Conservation (phyloP, 1,140 invertebrate species). For the Platorchestia sp. region DNA sequence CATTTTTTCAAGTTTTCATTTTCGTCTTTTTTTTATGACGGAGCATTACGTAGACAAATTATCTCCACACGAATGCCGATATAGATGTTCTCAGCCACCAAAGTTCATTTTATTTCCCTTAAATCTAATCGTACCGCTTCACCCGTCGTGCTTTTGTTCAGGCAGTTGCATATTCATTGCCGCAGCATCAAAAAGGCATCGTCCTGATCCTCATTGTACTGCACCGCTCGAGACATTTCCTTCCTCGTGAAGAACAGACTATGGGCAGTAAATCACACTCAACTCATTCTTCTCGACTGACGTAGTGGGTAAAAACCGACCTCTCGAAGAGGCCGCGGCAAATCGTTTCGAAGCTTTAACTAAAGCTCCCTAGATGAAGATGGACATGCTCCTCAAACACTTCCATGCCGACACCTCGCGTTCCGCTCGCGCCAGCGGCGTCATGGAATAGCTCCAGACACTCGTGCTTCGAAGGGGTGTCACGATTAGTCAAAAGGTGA, state of each 20-base stretch:
- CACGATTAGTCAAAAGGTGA: not conserved
- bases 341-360: constrained; percentile 43
- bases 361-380: constrained; percentile 1
- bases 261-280: constrained; percentile 38
- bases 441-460: not conserved
- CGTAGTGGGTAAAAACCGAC: constrained; percentile 30
- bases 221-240: not conserved
- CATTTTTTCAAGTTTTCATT: too few species aligned
- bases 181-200: not conserved
- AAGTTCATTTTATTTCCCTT: not conserved
- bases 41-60: too few species aligned
- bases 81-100: too few species aligned
- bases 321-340: constrained; percentile 13
- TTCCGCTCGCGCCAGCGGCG: not conserved
- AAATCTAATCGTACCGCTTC: not conserved
- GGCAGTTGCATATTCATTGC: constrained; percentile 2
- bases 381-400: not conserved
- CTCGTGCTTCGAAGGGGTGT: not conserved
- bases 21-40: too few species aligned
- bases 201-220: not conserved
- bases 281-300: constrained; percentile 24
- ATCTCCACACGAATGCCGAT: too few species aligned
- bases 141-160: not conserved
- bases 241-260: constrained; percentile 21
- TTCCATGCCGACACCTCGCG: not conserved